Evolutionary conservation across 2,888 invertebrate genomes (phyloP).

Genomic region (Abscondita cerata): DNA sequence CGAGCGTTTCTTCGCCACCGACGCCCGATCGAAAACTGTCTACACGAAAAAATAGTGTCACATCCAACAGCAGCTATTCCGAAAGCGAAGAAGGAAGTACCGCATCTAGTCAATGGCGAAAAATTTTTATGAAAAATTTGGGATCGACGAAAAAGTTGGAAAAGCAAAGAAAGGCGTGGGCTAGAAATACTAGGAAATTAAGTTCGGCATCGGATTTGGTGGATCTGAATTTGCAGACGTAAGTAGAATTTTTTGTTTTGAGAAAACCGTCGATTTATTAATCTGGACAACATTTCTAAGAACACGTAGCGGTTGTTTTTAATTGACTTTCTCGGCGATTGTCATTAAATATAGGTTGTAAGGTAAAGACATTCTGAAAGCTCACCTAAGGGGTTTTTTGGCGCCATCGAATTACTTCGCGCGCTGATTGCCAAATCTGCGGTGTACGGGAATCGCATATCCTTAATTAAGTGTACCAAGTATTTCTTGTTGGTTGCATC

Average conservation of each 20-base stretch:
- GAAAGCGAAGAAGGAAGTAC: conserved; percentile 53
- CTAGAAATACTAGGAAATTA: conserved; percentile 55
- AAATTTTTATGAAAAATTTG: conserved; percentile 52
- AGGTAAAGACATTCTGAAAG: conserved; percentile 21
- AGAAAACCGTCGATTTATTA: neutral
- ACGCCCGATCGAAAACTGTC: conserved; percentile 50
- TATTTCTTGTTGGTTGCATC: conserved; percentile 16
- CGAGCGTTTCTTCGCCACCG: conserved; percentile 44
- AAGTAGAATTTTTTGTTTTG: conserved; percentile 23
- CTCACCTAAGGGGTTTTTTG: conserved; percentile 21
- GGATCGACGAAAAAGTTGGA: conserved; percentile 54
- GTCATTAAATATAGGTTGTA: conserved; percentile 23
- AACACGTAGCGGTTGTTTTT: conserved; percentile 17
- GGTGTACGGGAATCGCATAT: no score
- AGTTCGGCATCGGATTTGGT: conserved; percentile 51
- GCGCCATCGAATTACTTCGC: conserved; percentile 18
- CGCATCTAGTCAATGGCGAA: conserved; percentile 51
- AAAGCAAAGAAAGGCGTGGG: conserved; percentile 59
- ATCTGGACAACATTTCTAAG: conserved; percentile 6
- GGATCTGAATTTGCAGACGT: conserved; percentile 30
- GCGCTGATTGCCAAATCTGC: no score
- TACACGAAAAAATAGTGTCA: conserved; percentile 56
- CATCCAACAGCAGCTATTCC: conserved; percentile 57
- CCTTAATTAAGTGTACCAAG: no score
- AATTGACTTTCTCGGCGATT: conserved; percentile 28